phyloP scores from a whole-genome alignment of 2,797 vertebrate species.

The Notolabrus celidotus region DNA sequence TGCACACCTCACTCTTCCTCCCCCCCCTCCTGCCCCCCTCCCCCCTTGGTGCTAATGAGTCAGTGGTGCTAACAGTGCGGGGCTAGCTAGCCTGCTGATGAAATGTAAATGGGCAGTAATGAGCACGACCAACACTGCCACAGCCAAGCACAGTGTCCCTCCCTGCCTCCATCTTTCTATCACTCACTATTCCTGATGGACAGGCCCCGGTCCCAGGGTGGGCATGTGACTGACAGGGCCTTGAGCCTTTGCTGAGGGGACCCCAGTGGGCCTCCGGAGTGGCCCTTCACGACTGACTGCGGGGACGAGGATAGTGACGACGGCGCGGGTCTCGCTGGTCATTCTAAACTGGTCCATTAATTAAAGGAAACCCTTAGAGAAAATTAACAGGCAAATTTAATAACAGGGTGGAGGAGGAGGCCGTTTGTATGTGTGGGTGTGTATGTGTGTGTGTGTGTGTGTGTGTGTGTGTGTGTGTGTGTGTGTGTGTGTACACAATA shows the following conservation, averaged over 20 bases:
- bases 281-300: slow-evolving; percentile 58
- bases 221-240: slow-evolving; percentile 73
- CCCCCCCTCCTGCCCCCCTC: slow-evolving; percentile 8
- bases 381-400: slow-evolving; percentile 82
- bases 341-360: slow-evolving; percentile 81
- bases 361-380: slow-evolving; percentile 82
- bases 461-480: slow-evolving; percentile 28
- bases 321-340: slow-evolving; percentile 59
- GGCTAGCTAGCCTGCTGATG: slow-evolving; percentile 91
- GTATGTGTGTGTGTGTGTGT: slow-evolving; percentile 28
- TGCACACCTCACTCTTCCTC: slow-evolving; percentile 58
- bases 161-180: slow-evolving; percentile 57
- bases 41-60: slow-evolving; percentile 89
- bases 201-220: slow-evolving; percentile 70
- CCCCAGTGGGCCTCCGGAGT: slow-evolving; percentile 42
- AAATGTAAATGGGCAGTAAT: slow-evolving; percentile 96
- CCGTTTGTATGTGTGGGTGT: slow-evolving; percentile 40
- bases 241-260: slow-evolving; percentile 60
- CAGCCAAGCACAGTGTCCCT: slow-evolving; percentile 49
- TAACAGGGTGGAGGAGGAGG: slow-evolving; percentile 67
- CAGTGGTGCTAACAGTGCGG: slow-evolving; percentile 69
- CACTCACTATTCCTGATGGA: slow-evolving; percentile 66
- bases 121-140: slow-evolving; percentile 86
- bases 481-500: slow-evolving; percentile 39
- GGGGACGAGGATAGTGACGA: slow-evolving; percentile 60